These are phyloP conservation scores for Dasyurus viverrinus DNA, from an alignment of 2,113 vertebrate genomes.

Conservation along the genomic window DNA sequence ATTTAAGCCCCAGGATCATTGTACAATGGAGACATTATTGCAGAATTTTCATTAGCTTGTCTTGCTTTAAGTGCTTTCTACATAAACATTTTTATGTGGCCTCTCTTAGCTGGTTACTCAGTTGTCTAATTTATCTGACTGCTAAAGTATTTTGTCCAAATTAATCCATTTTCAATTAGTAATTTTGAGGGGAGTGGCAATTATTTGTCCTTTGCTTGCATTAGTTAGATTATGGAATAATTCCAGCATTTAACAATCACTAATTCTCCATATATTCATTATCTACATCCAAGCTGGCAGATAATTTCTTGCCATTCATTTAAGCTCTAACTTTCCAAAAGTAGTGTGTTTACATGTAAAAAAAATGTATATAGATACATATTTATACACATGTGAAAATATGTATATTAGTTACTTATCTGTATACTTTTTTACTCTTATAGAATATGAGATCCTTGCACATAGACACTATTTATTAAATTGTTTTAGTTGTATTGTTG, in stretches of 20 bases:
- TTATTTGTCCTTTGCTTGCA: slow-evolving; percentile 56
- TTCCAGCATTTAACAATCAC: slow-evolving; percentile 59
- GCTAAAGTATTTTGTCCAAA: slow-evolving; percentile 33
- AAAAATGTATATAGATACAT: not conserved
- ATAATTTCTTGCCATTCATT: not conserved
- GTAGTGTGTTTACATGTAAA: not conserved
- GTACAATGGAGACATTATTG: not conserved
- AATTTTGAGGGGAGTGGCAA: slow-evolving; percentile 48
- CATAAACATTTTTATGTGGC: slow-evolving; percentile 40
- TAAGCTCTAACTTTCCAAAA: not conserved
- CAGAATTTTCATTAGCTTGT: slow-evolving; percentile 1
- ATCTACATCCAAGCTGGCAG: not conserved
- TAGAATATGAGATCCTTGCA: not conserved
- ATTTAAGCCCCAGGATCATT: not conserved
- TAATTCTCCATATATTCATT: slow-evolving; percentile 56
- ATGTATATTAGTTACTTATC: not conserved
- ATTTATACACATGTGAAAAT: not conserved
- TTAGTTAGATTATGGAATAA: slow-evolving; percentile 45
- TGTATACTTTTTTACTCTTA: not conserved
- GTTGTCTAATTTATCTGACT: slow-evolving; percentile 53
- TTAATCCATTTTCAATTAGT: slow-evolving; percentile 61
- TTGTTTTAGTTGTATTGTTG: not conserved
- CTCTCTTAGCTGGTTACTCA: slow-evolving; percentile 44
- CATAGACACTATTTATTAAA: not conserved
- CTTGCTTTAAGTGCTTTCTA: slow-evolving; percentile 45